Percentiles rank a stretch among this genome's conserved stretches.
Conservation (phyloP, 2,888 invertebrate species). For the Eurytoma adleriae region DNA sequence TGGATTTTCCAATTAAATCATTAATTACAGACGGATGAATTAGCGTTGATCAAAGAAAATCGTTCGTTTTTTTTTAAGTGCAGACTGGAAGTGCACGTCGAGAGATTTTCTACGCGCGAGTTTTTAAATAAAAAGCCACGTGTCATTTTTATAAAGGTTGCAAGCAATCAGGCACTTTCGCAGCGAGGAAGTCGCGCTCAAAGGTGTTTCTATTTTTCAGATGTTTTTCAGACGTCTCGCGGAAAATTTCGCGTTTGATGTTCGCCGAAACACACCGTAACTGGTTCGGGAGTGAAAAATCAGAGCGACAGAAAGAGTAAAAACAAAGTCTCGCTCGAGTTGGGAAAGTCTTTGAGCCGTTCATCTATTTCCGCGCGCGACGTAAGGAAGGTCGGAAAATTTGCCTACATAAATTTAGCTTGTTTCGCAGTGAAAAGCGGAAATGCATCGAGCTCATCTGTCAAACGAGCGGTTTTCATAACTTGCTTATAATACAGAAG, state of each 20-base stretch:
- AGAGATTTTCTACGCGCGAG: too few species aligned
- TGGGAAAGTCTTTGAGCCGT: constrained; percentile 10
- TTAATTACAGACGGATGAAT: too few species aligned
- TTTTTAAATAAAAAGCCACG: too few species aligned
- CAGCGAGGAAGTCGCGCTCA: not conserved
- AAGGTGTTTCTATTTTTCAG: constrained; percentile 14
- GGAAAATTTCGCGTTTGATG: constrained; percentile 12
- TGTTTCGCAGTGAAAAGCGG: constrained; percentile 6
- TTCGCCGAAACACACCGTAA: not conserved
- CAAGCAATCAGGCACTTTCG: too few species aligned
- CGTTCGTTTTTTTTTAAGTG: too few species aligned
- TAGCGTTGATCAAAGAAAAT: too few species aligned
- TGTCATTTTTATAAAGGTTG: too few species aligned
- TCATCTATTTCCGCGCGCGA: not conserved
- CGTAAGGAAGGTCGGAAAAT: not conserved
- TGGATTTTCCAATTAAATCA: too few species aligned
- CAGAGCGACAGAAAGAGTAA: not conserved
- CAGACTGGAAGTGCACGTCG: too few species aligned
- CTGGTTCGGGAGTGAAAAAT: not conserved
- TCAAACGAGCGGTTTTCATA: too few species aligned
- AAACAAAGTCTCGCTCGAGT: not conserved
- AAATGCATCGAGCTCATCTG: not conserved
- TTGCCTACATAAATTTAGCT: not conserved
- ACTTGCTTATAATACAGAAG: too few species aligned
- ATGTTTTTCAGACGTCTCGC: not conserved